phyloP scores from a whole-genome alignment of 2,888 invertebrate genomes.

The Himalopsyche anomala region DNA sequence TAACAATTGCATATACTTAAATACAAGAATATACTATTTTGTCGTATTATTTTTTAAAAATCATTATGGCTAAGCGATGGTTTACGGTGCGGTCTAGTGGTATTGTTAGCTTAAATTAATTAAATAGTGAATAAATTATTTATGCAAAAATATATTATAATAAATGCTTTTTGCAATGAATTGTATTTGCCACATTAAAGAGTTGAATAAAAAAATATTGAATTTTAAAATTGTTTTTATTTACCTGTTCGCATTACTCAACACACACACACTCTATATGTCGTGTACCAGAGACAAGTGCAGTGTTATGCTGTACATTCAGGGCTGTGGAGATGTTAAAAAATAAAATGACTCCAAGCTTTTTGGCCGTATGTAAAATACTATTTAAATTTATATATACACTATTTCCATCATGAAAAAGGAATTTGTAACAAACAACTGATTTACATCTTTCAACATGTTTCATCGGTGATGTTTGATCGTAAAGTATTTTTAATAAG shows the following conservation, averaged over 20 bases:
- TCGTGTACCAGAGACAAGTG: no score
- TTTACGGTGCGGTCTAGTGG: slow-evolving; percentile 20
- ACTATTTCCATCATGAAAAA: no score
- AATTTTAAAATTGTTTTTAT: not conserved
- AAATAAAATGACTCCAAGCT: no score
- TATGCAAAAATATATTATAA: slow-evolving; percentile 27
- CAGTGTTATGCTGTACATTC: no score
- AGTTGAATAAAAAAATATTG: not conserved
- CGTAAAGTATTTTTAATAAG: no score
- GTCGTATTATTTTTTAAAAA: slow-evolving; percentile 32
- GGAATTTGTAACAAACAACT: no score
- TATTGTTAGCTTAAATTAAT: slow-evolving; percentile 23
- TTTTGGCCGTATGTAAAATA: no score
- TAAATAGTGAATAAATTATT: not conserved
- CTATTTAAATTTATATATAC: no score
- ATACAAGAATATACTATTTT: slow-evolving; percentile 24
- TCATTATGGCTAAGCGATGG: slow-evolving; percentile 25
- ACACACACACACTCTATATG: no score
- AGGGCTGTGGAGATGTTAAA: no score
- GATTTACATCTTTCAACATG: no score
- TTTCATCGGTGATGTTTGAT: no score
- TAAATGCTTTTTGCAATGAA: not conserved
- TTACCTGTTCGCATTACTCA: not conserved
- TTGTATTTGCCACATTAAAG: slow-evolving; percentile 19
- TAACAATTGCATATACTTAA: slow-evolving; percentile 13